Conservation (phyloP, 1,140 invertebrate genomes). For the Diuraphis noxia region DNA sequence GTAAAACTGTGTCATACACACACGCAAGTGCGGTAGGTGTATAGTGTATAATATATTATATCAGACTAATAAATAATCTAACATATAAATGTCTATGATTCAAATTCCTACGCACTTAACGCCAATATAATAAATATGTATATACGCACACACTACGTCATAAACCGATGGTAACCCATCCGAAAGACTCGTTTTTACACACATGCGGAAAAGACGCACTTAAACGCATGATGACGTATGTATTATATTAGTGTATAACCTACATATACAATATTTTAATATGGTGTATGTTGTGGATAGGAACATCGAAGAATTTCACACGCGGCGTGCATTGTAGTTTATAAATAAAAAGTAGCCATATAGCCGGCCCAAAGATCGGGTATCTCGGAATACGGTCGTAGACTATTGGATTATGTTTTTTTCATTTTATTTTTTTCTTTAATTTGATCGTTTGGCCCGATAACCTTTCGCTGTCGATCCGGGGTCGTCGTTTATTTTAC, state of each 20-base stretch:
- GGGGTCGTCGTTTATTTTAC: neutral
- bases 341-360: slow-evolving; percentile 9
- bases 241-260: neutral
- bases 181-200: neutral
- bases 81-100: slow-evolving; percentile 4
- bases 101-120: neutral
- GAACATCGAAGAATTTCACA: neutral
- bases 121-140: neutral
- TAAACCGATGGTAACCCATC: neutral
- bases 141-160: neutral
- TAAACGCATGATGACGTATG: neutral
- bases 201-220: neutral
- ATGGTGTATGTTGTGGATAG: neutral
- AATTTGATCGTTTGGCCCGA: neutral
- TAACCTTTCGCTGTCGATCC: neutral
- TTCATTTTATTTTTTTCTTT: neutral
- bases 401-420: neutral
- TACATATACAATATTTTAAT: neutral
- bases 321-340: neutral
- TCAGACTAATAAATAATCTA: slow-evolving; percentile 25
- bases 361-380: neutral
- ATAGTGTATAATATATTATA: neutral
- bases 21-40: neutral
- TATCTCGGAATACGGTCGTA: neutral
- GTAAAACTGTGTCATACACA: slow-evolving; percentile 11